phyloP scores from a whole-genome alignment of 2,888 invertebrate genomes.

The Seladonia tumulorum region DNA sequence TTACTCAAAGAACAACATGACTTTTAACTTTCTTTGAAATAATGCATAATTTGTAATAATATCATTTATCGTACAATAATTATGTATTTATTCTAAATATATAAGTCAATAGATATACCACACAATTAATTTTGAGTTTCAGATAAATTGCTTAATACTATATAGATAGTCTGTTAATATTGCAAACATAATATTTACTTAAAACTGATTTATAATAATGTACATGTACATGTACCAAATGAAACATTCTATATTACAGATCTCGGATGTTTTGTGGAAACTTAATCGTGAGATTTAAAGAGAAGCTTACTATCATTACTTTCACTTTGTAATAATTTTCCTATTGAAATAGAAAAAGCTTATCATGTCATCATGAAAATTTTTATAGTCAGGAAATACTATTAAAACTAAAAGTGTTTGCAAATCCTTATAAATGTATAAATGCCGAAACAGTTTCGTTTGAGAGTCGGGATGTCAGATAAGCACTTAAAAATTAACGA shows the following conservation, averaged over 20 bases:
- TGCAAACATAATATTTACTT: slow-evolving; percentile 20
- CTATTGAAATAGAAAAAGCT: slow-evolving; percentile 3
- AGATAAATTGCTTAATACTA: slow-evolving; percentile 13
- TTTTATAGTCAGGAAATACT: slow-evolving; percentile 31
- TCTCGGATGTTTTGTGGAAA: neutral
- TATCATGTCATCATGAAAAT: slow-evolving; percentile 14
- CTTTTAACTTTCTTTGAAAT: neutral
- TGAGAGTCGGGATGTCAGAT: slow-evolving; percentile 76
- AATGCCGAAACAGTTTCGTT: slow-evolving; percentile 48
- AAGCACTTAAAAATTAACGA: slow-evolving; percentile 63
- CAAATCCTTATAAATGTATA: slow-evolving; percentile 38
- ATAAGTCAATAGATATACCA: neutral
- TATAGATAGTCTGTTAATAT: slow-evolving; percentile 48
- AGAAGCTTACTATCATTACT: neutral
- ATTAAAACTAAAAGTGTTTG: slow-evolving; percentile 19
- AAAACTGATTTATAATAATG: neutral
- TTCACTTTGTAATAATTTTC: slow-evolving; percentile 21
- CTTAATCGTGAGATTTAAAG: neutral
- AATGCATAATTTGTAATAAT: neutral
- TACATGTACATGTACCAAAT: neutral
- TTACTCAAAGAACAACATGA: neutral
- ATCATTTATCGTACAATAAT: neutral
- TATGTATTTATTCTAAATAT: neutral
- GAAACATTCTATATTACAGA: neutral
- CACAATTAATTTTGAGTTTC: neutral